Conservation (phyloP, 2,888 invertebrate species). For the Drosophila monieri region DNA sequence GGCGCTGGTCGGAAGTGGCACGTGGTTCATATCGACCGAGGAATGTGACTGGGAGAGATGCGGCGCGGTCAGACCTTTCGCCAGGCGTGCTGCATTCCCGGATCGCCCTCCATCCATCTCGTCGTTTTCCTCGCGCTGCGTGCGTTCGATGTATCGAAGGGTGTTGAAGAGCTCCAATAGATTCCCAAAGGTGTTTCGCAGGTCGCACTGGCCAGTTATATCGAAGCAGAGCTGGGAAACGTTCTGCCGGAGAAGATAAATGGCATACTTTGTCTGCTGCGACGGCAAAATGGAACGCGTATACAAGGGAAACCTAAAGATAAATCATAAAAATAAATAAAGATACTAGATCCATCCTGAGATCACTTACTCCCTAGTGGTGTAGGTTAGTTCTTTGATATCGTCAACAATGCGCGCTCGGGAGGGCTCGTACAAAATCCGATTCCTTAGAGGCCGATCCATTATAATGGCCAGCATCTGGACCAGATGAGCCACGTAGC, state of each 20-base stretch:
- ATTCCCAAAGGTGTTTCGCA: slow-evolving; percentile 81
- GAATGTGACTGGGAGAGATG: slow-evolving; percentile 79
- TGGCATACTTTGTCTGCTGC: slow-evolving; percentile 90
- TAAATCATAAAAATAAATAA: not conserved
- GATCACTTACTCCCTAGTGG: slow-evolving; percentile 87
- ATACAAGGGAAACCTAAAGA: slow-evolving; percentile 91
- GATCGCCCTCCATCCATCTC: slow-evolving; percentile 10
- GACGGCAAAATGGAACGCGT: slow-evolving; percentile 82
- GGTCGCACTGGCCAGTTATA: slow-evolving; percentile 77
- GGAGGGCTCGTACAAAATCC: slow-evolving; percentile 92
- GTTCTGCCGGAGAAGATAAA: slow-evolving; percentile 96
- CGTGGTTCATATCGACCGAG: slow-evolving; percentile 81
- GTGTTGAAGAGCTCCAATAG: slow-evolving; percentile 76
- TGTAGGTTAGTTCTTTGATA: slow-evolving; percentile 88
- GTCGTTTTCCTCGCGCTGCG: slow-evolving; percentile 54
- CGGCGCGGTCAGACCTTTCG: slow-evolving; percentile 51
- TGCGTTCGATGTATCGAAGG: slow-evolving; percentile 68
- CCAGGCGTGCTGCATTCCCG: slow-evolving; percentile 30
- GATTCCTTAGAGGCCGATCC: slow-evolving; percentile 93
- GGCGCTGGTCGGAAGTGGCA: slow-evolving; percentile 67
- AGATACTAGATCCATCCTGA: not conserved
- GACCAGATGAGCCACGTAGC: slow-evolving; percentile 93
- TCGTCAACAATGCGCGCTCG: slow-evolving; percentile 92
- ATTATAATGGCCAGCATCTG: slow-evolving; percentile 92
- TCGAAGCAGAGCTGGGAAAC: slow-evolving; percentile 91